Evolutionary conservation across 2,888 invertebrate genomes (phyloP).

Genomic region (Homarus gammarus): DNA sequence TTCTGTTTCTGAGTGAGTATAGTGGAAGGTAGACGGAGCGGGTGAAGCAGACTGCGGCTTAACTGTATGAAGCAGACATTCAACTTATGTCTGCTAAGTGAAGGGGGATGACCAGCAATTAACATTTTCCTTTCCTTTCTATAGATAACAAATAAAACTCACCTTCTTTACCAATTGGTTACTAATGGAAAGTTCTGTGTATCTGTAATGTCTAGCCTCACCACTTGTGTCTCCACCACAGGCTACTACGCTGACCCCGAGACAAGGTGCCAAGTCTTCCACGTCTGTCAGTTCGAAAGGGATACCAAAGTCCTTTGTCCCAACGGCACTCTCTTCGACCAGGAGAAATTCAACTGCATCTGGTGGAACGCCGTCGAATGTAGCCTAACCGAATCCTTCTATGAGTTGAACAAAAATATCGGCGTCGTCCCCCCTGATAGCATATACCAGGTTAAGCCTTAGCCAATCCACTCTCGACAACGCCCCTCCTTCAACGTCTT

Average conservation of each 20-base stretch:
- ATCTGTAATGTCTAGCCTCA: too few species aligned
- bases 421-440: constrained; percentile 76
- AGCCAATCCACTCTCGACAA: constrained; percentile 11
- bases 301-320: constrained; percentile 85
- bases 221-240: constrained; percentile 40
- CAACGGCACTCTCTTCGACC: constrained; percentile 85
- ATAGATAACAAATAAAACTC: too few species aligned
- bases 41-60: too few species aligned
- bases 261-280: constrained; percentile 85
- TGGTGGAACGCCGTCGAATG: constrained; percentile 87
- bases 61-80: too few species aligned
- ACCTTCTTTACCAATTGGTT: too few species aligned
- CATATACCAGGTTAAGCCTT: background rate
- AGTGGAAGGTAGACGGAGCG: too few species aligned
- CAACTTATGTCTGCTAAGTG: too few species aligned
- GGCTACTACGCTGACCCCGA: constrained; percentile 83
- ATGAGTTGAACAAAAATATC: constrained; percentile 80
- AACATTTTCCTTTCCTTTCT: too few species aligned
- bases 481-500: background rate
- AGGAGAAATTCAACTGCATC: constrained; percentile 84
- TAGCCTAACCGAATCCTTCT: constrained; percentile 80
- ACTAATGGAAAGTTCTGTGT: background rate
- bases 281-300: constrained; percentile 83
- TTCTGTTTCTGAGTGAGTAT: too few species aligned
- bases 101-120: too few species aligned